phyloP scores from a whole-genome alignment of 2,113 vertebrate species.

The Hippotragus niger region DNA sequence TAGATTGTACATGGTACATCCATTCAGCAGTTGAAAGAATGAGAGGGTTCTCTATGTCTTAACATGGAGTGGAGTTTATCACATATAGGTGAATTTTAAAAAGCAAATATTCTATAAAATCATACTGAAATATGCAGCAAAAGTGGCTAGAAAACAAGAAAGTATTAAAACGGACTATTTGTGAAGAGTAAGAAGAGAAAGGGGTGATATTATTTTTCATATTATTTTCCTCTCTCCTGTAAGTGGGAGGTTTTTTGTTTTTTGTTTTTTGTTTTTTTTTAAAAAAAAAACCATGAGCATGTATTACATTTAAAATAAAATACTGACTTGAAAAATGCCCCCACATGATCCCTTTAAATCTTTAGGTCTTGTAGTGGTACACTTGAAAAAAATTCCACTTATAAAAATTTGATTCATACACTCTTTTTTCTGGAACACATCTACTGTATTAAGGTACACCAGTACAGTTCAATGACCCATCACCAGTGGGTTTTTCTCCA shows the following conservation, averaged over 20 bases:
- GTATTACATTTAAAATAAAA: conserved; percentile 28
- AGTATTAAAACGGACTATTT: neutral
- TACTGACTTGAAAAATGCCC: conserved; percentile 10
- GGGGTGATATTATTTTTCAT: neutral
- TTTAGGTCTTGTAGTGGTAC: neutral
- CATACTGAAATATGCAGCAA: neutral
- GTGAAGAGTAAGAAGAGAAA: neutral
- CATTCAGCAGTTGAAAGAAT: neutral
- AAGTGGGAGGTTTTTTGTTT: neutral
- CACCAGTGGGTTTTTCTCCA: conserved; percentile 5
- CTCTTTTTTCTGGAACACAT: neutral
- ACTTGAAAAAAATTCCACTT: conserved; percentile 7
- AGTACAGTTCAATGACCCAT: conserved; percentile 34
- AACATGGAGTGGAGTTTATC: neutral
- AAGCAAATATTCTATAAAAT: neutral
- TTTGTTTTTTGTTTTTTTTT: neutral
- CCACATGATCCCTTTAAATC: neutral
- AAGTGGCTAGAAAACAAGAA: neutral
- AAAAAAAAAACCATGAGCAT: neutral
- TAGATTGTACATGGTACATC: neutral
- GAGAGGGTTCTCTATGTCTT: neutral
- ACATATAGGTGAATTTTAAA: neutral
- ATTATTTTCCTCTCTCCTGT: neutral
- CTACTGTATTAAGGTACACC: neutral
- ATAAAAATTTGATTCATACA: conserved; percentile 44